phyloP scores from a whole-genome alignment of 1,140 invertebrate genomes.

The Oppia nitens region DNA sequence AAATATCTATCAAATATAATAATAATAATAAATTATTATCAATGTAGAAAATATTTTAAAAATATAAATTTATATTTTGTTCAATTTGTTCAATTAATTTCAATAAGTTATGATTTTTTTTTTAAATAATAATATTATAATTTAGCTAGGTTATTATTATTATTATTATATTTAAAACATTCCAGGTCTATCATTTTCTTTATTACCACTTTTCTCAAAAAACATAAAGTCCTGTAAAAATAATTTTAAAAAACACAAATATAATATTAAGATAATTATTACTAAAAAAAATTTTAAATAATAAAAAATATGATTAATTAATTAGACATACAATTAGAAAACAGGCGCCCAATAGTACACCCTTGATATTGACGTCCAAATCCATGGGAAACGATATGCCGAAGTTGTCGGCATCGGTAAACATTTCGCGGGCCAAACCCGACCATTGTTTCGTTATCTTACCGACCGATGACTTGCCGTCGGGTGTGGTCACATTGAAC shows the following conservation, averaged over 20 bases:
- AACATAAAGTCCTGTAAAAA: slow-evolving; percentile 60
- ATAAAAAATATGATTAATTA: neutral
- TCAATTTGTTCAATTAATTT: too few species aligned
- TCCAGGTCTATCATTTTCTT: slow-evolving; percentile 27
- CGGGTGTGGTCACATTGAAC: slow-evolving; percentile 34
- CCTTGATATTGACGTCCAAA: slow-evolving; percentile 60
- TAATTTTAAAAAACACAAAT: slow-evolving; percentile 24
- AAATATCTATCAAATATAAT: too few species aligned
- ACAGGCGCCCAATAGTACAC: slow-evolving; percentile 48
- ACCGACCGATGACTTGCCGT: slow-evolving; percentile 35
- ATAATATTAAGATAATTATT: neutral
- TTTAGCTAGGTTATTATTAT: neutral
- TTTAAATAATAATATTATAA: too few species aligned
- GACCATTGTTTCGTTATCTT: slow-evolving; percentile 58
- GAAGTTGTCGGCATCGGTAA: slow-evolving; percentile 57
- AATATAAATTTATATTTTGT: too few species aligned
- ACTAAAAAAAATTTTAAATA: slow-evolving; percentile 17
- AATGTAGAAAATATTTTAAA: too few species aligned
- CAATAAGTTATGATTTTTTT: too few species aligned
- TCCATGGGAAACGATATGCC: slow-evolving; percentile 58
- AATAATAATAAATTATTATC: too few species aligned
- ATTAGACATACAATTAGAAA: slow-evolving; percentile 25
- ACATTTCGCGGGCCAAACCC: slow-evolving; percentile 44
- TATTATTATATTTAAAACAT: slow-evolving; percentile 26
- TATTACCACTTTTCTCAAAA: slow-evolving; percentile 38